Percentiles rank a stretch among this genome's conserved stretches.
Evolutionary conservation across 2,113 vertebrate species (phyloP).

Genomic region (mouse (Mus musculus)): GRCm39 chr3:75363001-75363500

Average conservation of each 20-base stretch:
- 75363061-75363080: not conserved
- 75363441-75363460: constrained; percentile 18
- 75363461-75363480: constrained; percentile 41
- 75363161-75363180: not conserved
- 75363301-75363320: not conserved
- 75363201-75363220: not conserved
- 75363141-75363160: not conserved
- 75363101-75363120: not conserved
- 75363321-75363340: not conserved
- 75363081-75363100: not conserved
- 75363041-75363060: not conserved
- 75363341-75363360: not conserved
- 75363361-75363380: not conserved
- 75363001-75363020: not conserved
- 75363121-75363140: not conserved
- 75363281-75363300: not conserved
- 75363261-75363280: not conserved
- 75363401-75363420: constrained; percentile 4
- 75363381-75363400: not conserved
- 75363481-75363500: constrained; percentile 16
- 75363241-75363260: not conserved
- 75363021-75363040: not conserved
- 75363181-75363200: not conserved
- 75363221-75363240: not conserved
- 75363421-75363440: not conserved